Conservation (phyloP, 2,113 vertebrate species). For the Butorides virescens region DNA sequence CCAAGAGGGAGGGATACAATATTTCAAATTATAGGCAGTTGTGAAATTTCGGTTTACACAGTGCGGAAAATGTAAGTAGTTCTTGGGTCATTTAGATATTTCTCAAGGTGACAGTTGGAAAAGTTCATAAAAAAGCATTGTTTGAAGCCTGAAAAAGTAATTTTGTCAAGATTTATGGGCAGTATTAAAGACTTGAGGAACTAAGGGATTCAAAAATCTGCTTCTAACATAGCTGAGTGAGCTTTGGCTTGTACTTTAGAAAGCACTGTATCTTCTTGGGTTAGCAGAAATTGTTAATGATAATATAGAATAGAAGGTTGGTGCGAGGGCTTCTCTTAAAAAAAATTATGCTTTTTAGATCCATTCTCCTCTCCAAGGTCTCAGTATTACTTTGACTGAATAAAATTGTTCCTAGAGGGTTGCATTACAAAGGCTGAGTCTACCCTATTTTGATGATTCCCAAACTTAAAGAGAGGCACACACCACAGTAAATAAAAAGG, state of each 20-base stretch:
- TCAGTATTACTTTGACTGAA: slow-evolving; percentile 52
- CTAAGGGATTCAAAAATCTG: slow-evolving; percentile 63
- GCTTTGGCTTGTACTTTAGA: slow-evolving; percentile 39
- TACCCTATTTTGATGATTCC: slow-evolving; percentile 62
- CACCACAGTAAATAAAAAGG: slow-evolving; percentile 59
- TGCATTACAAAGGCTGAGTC: slow-evolving; percentile 56
- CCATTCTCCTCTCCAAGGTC: slow-evolving; percentile 55
- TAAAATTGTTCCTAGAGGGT: slow-evolving; percentile 65
- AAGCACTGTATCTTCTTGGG: slow-evolving; percentile 28
- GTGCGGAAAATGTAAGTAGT: slow-evolving; percentile 42
- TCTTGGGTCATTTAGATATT: slow-evolving; percentile 57
- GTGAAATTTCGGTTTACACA: slow-evolving; percentile 54
- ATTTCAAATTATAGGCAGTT: slow-evolving; percentile 50
- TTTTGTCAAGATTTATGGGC: slow-evolving; percentile 53
- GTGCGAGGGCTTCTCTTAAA: slow-evolving; percentile 40
- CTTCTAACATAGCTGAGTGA: slow-evolving; percentile 33
- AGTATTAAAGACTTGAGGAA: slow-evolving; percentile 61
- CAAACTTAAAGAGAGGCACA: slow-evolving; percentile 50
- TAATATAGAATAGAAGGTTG: slow-evolving; percentile 34
- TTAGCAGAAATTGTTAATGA: slow-evolving; percentile 65
- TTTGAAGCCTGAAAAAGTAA: slow-evolving; percentile 60
- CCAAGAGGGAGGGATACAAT: background rate
- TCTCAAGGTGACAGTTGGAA: slow-evolving; percentile 53
- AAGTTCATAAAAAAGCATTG: slow-evolving; percentile 61
- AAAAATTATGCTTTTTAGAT: slow-evolving; percentile 55